These are phyloP conservation scores for Hystrix cristata DNA, from an alignment of 2,113 vertebrate species.

Conservation along the genomic window DNA sequence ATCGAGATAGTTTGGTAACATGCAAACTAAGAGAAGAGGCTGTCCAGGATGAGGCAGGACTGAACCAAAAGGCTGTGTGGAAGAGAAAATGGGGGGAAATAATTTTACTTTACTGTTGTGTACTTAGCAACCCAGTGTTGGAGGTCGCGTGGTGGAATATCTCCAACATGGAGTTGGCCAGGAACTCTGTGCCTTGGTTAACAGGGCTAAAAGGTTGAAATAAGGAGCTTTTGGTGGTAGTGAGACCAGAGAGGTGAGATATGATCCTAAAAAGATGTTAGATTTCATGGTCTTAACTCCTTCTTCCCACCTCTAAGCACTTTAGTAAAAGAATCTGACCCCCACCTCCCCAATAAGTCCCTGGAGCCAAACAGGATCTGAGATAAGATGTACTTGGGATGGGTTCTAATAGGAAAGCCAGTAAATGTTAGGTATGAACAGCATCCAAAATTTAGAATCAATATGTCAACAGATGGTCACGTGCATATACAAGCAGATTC, in stretches of 20 bases:
- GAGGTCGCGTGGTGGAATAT: background rate
- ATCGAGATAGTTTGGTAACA: background rate
- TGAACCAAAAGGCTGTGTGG: background rate
- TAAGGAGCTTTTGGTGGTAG: background rate
- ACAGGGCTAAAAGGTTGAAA: background rate
- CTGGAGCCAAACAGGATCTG: background rate
- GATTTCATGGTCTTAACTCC: background rate
- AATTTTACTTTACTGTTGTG: background rate
- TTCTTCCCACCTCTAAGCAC: background rate
- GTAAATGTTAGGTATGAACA: background rate
- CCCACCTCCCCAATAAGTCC: background rate
- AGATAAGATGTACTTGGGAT: background rate
- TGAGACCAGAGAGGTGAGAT: background rate
- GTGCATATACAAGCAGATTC: background rate
- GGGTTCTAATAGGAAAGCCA: background rate
- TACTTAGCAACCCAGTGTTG: background rate
- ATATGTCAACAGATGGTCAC: background rate
- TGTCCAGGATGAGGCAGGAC: background rate
- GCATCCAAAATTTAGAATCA: background rate
- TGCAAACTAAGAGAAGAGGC: background rate
- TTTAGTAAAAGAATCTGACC: background rate
- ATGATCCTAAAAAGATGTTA: background rate
- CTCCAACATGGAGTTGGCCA: background rate
- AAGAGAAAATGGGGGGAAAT: background rate
- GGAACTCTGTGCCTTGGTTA: background rate